Base-by-base conservation (phyloP, 2,888 invertebrate genomes). In the Torymus tubicola region DNA sequence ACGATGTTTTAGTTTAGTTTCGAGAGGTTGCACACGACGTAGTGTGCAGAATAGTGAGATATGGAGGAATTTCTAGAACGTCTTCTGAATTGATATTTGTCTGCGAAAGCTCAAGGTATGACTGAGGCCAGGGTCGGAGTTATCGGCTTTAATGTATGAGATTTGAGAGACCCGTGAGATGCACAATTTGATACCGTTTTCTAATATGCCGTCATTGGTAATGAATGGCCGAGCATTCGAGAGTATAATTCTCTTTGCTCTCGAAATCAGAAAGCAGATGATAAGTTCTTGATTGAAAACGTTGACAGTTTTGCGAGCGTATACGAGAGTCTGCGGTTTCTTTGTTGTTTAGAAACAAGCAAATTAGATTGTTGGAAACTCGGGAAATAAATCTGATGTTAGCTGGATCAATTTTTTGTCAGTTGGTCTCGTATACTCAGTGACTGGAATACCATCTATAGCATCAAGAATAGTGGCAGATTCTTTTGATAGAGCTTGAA, bases 351-450 rank as follows among this genome's bases (percentile, higher is more conserved):
- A 69, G 42, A 18, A 31, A 69, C 18, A 21, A 14, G n/a, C 69
- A 69, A 10, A 69, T 55, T 18, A 52, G 52, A 5, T 21, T 21
- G 14, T 69, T 14, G 4, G 69, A 53, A 2, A 69, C 42, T 18
- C 69, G 69, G 53, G 69, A 69, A 8, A 69, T 21, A 52, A 53
- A 69, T 69, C 69, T 50, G 11, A 69, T 73, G 10, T 64, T 21
- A 3, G 60, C n/a, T 5, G 73, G 55, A 14, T 73, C 64, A 11
- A 55, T 73, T 53, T 42, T 52, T 24, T 63, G 52, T 13, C 31
- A 13, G 64, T 55, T n/a, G 55, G 16, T 16, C 31, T 14, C 12
- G 64, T 31, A 73, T 73, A 73, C 14, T 73, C 73, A 13, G 12
- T 14, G 2, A 73, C 31, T 11, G 61, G 14, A 11, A 64, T 55